Percentiles rank a stretch among this genome's conserved stretches.
Conservation (phyloP, 2,888 invertebrate species). For the Pecten maximus region DNA sequence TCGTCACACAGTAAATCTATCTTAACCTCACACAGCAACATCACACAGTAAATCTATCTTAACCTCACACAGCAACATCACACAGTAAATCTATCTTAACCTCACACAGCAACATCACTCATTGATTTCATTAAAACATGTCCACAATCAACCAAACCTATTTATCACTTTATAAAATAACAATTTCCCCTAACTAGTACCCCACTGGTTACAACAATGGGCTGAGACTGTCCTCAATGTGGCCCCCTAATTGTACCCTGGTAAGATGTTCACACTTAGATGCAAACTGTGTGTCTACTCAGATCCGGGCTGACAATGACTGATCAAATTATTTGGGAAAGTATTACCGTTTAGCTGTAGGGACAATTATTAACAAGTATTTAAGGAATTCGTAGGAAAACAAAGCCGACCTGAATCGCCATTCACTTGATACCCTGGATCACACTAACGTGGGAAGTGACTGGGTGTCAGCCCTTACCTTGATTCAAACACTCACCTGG, state of each 20-base stretch:
- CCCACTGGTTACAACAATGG: background rate
- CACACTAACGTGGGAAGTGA: slow-evolving; percentile 33
- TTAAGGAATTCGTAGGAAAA: slow-evolving; percentile 31
- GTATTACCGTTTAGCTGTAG: slow-evolving; percentile 32
- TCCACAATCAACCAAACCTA: background rate
- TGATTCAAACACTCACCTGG: slow-evolving; percentile 37
- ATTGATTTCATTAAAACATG: background rate
- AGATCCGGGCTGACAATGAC: background rate
- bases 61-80: background rate
- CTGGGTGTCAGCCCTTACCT: background rate
- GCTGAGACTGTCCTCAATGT: background rate
- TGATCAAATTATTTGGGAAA: slow-evolving; percentile 24
- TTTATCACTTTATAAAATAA: background rate
- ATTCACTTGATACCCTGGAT: slow-evolving; percentile 38
- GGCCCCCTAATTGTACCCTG: slow-evolving; percentile 17
- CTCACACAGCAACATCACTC: background rate
- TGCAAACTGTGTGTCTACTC: slow-evolving; percentile 27
- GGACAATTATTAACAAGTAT: slow-evolving; percentile 28
- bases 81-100: background rate
- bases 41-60: too few species aligned
- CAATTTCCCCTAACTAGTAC: background rate
- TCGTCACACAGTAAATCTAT: too few species aligned
- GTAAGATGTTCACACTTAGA: slow-evolving; percentile 33
- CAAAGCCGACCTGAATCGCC: slow-evolving; percentile 35
- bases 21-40: too few species aligned